A percentile compares a stretch with the other conserved stretches of the same genome.
Conservation (phyloP, 2,888 invertebrate genomes). For the Frankliniella fusca region DNA sequence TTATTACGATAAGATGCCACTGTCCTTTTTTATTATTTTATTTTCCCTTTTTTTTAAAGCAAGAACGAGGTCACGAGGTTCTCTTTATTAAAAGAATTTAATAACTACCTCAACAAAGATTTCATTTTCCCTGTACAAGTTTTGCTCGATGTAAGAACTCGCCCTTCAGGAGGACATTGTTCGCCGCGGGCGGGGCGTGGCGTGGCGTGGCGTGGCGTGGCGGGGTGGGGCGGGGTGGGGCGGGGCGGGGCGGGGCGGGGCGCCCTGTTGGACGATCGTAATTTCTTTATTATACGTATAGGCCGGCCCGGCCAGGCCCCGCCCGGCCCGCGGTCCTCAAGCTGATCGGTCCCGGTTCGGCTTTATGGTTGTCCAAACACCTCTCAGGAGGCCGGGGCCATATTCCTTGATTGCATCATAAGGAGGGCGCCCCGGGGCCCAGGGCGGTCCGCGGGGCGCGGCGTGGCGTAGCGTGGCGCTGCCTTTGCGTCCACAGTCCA, state of each 20-base stretch:
- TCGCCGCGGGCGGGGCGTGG: neutral
- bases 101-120: too few species aligned
- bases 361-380: constrained; percentile 24
- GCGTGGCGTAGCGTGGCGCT: too few species aligned
- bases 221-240: neutral
- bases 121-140: too few species aligned
- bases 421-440: neutral
- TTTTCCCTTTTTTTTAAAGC: too few species aligned
- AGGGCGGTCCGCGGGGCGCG: too few species aligned
- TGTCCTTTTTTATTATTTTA: too few species aligned
- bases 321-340: neutral
- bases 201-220: neutral
- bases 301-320: neutral
- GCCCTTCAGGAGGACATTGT: neutral
- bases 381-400: constrained; percentile 14
- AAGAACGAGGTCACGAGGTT: too few species aligned
- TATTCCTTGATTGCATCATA: constrained; percentile 15
- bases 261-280: neutral
- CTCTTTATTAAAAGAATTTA: too few species aligned
- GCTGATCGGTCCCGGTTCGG: neutral
- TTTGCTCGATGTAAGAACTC: too few species aligned
- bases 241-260: neutral
- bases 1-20: too few species aligned
- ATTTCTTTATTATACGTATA: constrained; percentile 20
- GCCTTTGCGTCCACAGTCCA: too few species aligned